phyloP scores from a whole-genome alignment of 2,113 vertebrate genomes.

The Gymnorhina tibicen region DNA sequence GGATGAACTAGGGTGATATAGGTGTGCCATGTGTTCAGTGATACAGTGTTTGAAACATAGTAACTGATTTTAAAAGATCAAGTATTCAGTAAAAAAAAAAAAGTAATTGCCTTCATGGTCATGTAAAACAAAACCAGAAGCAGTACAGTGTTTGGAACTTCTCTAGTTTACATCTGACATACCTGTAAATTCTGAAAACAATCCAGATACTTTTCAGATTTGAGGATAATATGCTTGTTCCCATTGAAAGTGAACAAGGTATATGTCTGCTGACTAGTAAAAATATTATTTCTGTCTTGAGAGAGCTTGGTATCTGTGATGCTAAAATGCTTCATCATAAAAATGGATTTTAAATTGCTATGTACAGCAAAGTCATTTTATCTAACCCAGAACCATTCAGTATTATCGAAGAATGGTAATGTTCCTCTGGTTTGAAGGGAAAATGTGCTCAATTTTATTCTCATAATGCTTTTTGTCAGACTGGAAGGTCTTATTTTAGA shows the following conservation, averaged over 20 bases:
- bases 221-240: not conserved
- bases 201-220: not conserved
- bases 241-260: not conserved
- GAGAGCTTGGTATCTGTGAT: not conserved
- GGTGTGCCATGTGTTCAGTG: not conserved
- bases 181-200: not conserved
- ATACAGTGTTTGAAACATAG: not conserved
- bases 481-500: not conserved
- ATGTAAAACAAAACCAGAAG: not conserved
- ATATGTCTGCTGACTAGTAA: not conserved
- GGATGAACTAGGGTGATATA: not conserved
- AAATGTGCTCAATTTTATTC: not conserved
- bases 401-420: not conserved
- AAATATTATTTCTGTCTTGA: not conserved
- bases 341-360: constrained; percentile 2
- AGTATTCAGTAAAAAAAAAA: not conserved
- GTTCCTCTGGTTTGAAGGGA: not conserved
- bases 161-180: not conserved
- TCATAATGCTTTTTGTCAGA: not conserved
- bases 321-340: not conserved
- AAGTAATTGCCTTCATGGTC: not conserved
- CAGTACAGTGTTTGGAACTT: not conserved
- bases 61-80: not conserved
- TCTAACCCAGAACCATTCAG: not conserved
- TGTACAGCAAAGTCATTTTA: not conserved